phyloP scores from a whole-genome alignment of 2,113 vertebrate species.

The Hyaena hyaena region DNA sequence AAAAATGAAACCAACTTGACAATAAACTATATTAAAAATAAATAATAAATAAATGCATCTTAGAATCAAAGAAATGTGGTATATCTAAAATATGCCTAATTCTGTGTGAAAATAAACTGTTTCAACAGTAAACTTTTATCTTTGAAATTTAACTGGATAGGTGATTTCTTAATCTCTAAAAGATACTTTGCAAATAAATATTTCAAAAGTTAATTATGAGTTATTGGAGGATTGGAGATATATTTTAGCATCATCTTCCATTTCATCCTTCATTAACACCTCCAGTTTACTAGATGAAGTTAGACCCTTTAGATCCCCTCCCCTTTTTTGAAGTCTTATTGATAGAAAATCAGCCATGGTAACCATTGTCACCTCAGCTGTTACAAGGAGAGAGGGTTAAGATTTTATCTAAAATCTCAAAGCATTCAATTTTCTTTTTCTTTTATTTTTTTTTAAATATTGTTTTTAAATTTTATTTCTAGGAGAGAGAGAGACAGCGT shows the following conservation, averaged over 20 bases:
- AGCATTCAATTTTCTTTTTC: background rate
- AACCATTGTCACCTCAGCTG: background rate
- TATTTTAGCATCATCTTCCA: background rate
- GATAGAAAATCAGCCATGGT: conserved; percentile 11
- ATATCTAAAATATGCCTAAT: background rate
- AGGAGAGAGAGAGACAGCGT: no score
- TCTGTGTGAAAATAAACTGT: conserved; percentile 29
- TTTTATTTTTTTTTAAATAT: no score
- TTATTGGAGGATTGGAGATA: background rate
- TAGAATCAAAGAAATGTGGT: background rate
- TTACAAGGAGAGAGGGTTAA: background rate
- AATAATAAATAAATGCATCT: background rate
- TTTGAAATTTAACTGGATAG: conserved; percentile 15
- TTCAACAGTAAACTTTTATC: conserved; percentile 9
- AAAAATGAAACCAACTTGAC: background rate
- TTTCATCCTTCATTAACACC: conserved; percentile 24
- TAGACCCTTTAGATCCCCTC: background rate
- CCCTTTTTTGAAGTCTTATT: background rate
- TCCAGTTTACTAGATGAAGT: background rate
- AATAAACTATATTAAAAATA: no score
- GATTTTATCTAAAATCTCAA: conserved; percentile 17
- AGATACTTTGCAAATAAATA: conserved; percentile 26
- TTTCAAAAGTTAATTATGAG: background rate
- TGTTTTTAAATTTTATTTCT: no score
- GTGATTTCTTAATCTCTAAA: background rate